These are phyloP conservation scores for Drosophila maculinotata DNA, from an alignment of 2,888 invertebrate species.

Conservation along the genomic window DNA sequence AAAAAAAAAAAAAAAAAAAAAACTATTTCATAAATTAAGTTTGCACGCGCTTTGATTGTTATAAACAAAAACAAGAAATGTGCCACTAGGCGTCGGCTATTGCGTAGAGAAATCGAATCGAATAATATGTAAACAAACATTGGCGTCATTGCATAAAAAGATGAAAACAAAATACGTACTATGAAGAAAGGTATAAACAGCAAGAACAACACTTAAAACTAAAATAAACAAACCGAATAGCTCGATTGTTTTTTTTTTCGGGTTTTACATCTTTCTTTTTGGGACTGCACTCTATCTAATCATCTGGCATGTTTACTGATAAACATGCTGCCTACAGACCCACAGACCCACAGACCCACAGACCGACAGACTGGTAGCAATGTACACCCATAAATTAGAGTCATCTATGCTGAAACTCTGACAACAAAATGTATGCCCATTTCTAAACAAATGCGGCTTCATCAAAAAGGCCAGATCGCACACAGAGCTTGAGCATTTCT, in stretches of 20 bases:
- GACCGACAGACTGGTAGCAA: constrained; percentile 28
- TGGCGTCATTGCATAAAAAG: constrained; percentile 69
- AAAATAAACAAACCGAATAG: constrained; percentile 56
- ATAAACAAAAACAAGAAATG: constrained; percentile 48
- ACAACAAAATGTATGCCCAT: constrained; percentile 56
- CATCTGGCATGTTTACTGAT: constrained; percentile 58
- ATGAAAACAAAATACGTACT: constrained; percentile 44
- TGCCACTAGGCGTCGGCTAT: constrained; percentile 27
- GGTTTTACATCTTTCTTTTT: background rate
- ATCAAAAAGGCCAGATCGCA: constrained; percentile 48
- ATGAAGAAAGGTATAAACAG: constrained; percentile 32
- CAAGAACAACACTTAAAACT: constrained; percentile 63
- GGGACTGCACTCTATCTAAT: constrained; percentile 60
- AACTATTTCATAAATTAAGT: constrained; percentile 41
- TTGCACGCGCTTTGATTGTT: constrained; percentile 67
- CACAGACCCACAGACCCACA: too few relatives aligned
- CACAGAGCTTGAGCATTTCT: constrained; percentile 32
- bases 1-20: constrained; percentile 15
- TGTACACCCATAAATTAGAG: constrained; percentile 38
- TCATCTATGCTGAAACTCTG: constrained; percentile 30
- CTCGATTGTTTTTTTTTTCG: constrained; percentile 18
- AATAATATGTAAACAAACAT: constrained; percentile 66
- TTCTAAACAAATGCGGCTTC: constrained; percentile 55
- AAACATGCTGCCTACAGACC: too few relatives aligned
- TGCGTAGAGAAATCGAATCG: constrained; percentile 50